Evolutionary conservation across 2,113 vertebrate species (phyloP).

Genomic region (Pluvialis apricaria): DNA sequence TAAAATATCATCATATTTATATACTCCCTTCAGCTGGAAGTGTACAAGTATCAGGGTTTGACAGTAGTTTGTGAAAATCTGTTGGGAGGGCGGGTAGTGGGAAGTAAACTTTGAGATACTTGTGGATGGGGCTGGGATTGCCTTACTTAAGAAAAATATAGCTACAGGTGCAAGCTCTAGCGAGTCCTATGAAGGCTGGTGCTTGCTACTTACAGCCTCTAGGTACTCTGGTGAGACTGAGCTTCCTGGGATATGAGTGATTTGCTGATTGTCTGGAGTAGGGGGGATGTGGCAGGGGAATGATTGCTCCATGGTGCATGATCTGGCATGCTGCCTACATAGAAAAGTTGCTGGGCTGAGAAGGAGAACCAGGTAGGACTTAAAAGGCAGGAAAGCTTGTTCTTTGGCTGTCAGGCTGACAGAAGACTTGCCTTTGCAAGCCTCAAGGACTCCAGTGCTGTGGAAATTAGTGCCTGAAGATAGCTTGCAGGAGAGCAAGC

Average conservation of each 20-base stretch:
- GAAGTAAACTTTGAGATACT: background rate
- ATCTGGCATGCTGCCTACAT: background rate
- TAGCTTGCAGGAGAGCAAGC: background rate
- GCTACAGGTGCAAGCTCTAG: background rate
- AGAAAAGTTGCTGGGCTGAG: background rate
- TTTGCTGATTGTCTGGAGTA: background rate
- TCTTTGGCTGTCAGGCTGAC: background rate
- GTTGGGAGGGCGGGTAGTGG: background rate
- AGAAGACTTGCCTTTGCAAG: background rate
- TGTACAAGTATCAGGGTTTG: background rate
- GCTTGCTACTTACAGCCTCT: background rate
- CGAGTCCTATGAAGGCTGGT: background rate
- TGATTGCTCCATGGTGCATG: rapidly evolving
- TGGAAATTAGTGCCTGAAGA: background rate
- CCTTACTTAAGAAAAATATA: background rate
- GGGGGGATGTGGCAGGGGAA: background rate
- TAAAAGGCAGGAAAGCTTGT: background rate
- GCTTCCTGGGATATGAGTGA: background rate
- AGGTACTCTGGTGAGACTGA: background rate
- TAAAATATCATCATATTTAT: background rate
- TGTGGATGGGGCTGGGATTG: background rate
- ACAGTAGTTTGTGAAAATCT: background rate
- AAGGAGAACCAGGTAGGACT: background rate
- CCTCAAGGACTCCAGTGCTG: background rate
- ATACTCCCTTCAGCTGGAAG: background rate